These are phyloP conservation scores for Zonitis immaculata DNA, from an alignment of 2,888 invertebrate genomes.

Conservation along the genomic window DNA sequence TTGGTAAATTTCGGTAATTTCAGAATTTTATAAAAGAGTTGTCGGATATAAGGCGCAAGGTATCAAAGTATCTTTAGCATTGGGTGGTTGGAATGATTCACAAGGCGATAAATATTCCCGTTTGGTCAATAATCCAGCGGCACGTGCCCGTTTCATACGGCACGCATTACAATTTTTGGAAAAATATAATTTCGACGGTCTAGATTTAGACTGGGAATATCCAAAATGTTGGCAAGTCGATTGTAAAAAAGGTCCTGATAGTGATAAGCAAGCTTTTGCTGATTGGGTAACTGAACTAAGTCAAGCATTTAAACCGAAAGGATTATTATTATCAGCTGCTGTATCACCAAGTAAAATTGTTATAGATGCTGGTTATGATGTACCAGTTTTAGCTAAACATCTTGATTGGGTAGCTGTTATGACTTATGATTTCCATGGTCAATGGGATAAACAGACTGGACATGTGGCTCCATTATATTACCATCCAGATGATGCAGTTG, in stretches of 20 bases:
- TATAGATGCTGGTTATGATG: conserved; percentile 80
- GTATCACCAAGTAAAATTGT: conserved; percentile 86
- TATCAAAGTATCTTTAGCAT: conserved; percentile 78
- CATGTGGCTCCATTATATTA: conserved; percentile 82
- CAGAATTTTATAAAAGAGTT: conserved; percentile 80
- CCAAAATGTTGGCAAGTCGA: conserved; percentile 89
- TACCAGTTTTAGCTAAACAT: conserved; percentile 66
- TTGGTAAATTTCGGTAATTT: conserved; percentile 18
- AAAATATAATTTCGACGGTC: conserved; percentile 82
- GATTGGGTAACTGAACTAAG: conserved; percentile 68
- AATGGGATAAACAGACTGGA: conserved; percentile 89
- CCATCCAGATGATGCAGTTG: conserved; percentile 75
- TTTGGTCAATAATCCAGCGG: conserved; percentile 69
- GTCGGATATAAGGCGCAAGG: conserved; percentile 72
- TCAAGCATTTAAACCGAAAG: conserved; percentile 47
- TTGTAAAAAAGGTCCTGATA: conserved; percentile 76
- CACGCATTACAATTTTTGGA: conserved; percentile 73
- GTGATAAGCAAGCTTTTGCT: conserved; percentile 78
- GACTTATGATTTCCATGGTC: conserved; percentile 89
- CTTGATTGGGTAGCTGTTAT: conserved; percentile 90
- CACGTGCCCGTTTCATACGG: conserved; percentile 68
- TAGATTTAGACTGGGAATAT: conserved; percentile 95
- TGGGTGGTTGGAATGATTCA: conserved; percentile 97
- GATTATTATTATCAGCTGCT: conserved; percentile 71
- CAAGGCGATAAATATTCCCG: conserved; percentile 85